A percentile compares a stretch with the other conserved stretches of the same genome.
phyloP scores from a whole-genome alignment of 2,797 vertebrate species.

The Amblyraja radiata region DNA sequence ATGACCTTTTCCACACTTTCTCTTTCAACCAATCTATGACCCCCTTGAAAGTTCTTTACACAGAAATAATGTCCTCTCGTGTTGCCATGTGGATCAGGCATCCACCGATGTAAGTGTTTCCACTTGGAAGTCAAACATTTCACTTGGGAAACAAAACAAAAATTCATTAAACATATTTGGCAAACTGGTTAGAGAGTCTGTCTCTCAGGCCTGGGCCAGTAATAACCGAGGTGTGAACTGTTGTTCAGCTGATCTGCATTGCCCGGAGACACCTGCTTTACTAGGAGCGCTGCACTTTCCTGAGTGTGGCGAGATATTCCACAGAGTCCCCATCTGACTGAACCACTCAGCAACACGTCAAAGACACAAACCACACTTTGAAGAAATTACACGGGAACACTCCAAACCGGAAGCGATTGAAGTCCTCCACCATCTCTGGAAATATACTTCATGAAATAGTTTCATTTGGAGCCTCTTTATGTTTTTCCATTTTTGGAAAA shows the following conservation, averaged over 20 bases:
- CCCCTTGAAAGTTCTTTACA: background rate
- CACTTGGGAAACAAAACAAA: background rate
- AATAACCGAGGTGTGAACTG: conserved; percentile 18
- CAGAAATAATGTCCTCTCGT: background rate
- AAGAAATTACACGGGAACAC: conserved; percentile 14
- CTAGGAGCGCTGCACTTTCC: background rate
- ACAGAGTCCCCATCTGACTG: conserved; percentile 3
- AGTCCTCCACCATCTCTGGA: background rate
- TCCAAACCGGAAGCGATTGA: background rate
- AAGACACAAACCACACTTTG: conserved; percentile 4
- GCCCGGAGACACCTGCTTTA: conserved; percentile 12
- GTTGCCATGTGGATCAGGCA: background rate
- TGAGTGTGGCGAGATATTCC: conserved; percentile 10
- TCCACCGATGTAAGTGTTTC: background rate
- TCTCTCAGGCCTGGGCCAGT: background rate
- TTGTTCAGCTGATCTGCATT: background rate
- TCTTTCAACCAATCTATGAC: background rate
- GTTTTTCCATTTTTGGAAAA: background rate
- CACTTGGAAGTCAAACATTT: background rate
- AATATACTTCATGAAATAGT: background rate
- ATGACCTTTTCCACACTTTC: background rate
- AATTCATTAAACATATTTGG: conserved; percentile 12
- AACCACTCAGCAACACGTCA: conserved; percentile 4
- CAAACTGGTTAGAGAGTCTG: background rate
- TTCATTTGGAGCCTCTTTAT: background rate